Base-by-base conservation (phyloP, 2,888 invertebrate genomes). In the Melitaea athalia region DNA sequence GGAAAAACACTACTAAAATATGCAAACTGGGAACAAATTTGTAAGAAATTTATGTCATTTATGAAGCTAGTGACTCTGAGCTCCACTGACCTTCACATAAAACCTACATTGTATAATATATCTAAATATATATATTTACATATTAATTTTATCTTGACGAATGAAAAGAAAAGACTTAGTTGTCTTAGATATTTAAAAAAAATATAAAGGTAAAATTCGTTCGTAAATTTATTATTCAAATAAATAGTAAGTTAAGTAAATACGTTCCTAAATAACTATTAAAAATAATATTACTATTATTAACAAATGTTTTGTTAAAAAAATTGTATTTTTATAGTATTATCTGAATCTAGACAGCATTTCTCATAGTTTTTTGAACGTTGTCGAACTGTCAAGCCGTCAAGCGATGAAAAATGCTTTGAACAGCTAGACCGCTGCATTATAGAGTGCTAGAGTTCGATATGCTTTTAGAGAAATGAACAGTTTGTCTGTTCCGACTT, bases 391-490 rank as follows among this genome's bases (percentile, higher is more conserved):
- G 74, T 76, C 75, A 75, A 78, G 62, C 73, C 72, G 76, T 81
- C 81, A 79, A 77, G 68, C 71, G 72, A 75, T 78, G 84, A 83
- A 84, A 84, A 85, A 83, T 85, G 78, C 77, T 74, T 72, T 75
- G 73, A 71, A 72, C 74, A 71, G 63, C 55, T 64, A 71, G 65
- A 67, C 74, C 70, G 59, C 76, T 89, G 88, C 86, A 89, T 89
- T 89, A 87, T 88, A 73, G 53, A 73, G 63, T 24, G 52, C 62
- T 66, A 62, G 55, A 62, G 69, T 78, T 81, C 79, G 86, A 85
- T 80, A 81, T 82, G 91, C 89, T 90, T 79, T 90, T 81, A 85
- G 80, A 84, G 80, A 85, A 88, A 89, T 88, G 88, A 89, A 85
- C 88, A 73, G 81, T 69, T 61, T 68, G 76, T 77, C 75, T 77